Evolutionary conservation across 2,113 vertebrate genomes (phyloP).

Genomic region (Riparia riparia): DNA sequence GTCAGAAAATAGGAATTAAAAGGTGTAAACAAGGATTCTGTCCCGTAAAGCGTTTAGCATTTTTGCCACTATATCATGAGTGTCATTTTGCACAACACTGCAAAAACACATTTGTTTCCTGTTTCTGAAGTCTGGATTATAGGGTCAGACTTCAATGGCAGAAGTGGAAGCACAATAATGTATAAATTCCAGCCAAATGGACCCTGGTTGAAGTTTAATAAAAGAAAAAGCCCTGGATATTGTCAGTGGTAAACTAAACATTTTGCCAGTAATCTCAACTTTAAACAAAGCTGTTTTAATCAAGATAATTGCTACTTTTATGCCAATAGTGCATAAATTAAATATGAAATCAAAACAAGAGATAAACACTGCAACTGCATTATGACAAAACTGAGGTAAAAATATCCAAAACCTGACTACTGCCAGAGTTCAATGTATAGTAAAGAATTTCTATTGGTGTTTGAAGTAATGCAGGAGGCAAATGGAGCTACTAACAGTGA

Average conservation of each 20-base stretch:
- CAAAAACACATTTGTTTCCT: background rate
- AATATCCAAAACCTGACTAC: background rate
- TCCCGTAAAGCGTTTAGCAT: background rate
- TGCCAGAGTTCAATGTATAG: background rate
- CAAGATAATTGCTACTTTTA: background rate
- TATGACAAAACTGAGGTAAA: background rate
- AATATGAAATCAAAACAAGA: background rate
- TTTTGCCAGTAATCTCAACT: slow-evolving; percentile 37
- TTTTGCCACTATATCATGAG: background rate
- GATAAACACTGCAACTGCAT: background rate
- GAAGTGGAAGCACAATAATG: background rate
- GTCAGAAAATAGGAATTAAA: background rate
- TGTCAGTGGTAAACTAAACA: background rate
- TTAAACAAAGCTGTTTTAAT: slow-evolving; percentile 53
- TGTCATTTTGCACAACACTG: background rate
- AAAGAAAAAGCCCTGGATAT: background rate
- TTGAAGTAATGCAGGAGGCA: background rate
- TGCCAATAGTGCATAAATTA: slow-evolving; percentile 22
- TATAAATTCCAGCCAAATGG: background rate
- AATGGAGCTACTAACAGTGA: background rate
- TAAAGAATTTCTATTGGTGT: background rate
- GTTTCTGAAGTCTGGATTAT: background rate
- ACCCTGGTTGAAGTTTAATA: background rate
- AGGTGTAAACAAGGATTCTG: background rate
- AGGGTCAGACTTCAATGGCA: background rate